These are phyloP conservation scores for Fregata magnificens DNA, from an alignment of 2,113 vertebrate species.

Conservation along the genomic window DNA sequence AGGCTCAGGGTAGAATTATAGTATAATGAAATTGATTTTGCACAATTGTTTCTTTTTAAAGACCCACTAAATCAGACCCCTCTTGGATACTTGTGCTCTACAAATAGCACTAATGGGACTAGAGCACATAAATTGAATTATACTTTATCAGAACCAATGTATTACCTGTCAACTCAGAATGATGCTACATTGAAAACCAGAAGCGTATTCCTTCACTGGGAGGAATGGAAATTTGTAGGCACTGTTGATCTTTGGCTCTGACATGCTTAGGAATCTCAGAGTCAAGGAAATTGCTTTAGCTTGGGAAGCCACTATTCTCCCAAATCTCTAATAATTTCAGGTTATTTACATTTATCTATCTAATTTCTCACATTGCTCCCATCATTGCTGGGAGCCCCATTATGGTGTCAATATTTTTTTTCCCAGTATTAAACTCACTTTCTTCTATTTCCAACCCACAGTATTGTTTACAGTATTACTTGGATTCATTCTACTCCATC, in stretches of 20 bases:
- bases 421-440: background rate
- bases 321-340: background rate
- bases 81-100: background rate
- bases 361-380: background rate
- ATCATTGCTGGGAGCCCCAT: background rate
- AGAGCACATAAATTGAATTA: background rate
- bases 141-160: background rate
- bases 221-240: background rate
- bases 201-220: background rate
- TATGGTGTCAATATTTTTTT: background rate
- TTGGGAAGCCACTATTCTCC: background rate
- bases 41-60: background rate
- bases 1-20: background rate
- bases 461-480: background rate
- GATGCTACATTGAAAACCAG: background rate
- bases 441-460: background rate
- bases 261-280: background rate
- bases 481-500: background rate
- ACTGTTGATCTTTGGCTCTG: background rate
- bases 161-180: background rate
- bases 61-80: background rate
- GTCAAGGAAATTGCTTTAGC: background rate
- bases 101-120: background rate
- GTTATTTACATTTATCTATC: background rate
- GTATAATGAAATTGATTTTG: background rate